Evolutionary conservation across 2,888 invertebrate species (phyloP).

Genomic region (Phymatocera aterrima): DNA sequence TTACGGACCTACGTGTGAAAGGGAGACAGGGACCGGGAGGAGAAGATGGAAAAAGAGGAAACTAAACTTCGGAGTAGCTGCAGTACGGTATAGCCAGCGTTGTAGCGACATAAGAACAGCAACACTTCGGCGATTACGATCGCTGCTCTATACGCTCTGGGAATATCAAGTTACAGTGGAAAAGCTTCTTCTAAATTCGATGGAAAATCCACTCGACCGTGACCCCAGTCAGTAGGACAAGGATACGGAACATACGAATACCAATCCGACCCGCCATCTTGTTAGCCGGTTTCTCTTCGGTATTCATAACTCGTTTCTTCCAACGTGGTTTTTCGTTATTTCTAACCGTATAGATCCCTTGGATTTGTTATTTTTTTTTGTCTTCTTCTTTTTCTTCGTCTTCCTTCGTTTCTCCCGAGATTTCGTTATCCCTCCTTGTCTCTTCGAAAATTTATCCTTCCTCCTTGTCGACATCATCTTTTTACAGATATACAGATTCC

Average conservation of each 20-base stretch:
- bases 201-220: background rate
- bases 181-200: background rate
- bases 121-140: background rate
- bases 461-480: too few species aligned
- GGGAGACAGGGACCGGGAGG: background rate
- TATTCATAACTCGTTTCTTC: constrained; percentile 19
- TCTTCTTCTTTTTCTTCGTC: background rate
- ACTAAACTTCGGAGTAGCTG: background rate
- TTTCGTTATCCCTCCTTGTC: too few species aligned
- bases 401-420: too few species aligned
- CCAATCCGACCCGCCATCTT: background rate
- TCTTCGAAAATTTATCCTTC: too few species aligned
- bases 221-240: background rate
- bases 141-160: background rate
- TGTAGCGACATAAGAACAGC: too few species aligned
- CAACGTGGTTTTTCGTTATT: background rate
- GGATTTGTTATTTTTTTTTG: background rate
- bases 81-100: too few species aligned
- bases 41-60: background rate
- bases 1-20: too few species aligned
- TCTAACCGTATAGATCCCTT: background rate
- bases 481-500: too few species aligned
- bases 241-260: background rate
- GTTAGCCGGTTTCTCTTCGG: background rate
- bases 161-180: background rate